Conservation (phyloP, 2,113 vertebrate genomes). For the Paramisgurnus dabryanus region DNA sequence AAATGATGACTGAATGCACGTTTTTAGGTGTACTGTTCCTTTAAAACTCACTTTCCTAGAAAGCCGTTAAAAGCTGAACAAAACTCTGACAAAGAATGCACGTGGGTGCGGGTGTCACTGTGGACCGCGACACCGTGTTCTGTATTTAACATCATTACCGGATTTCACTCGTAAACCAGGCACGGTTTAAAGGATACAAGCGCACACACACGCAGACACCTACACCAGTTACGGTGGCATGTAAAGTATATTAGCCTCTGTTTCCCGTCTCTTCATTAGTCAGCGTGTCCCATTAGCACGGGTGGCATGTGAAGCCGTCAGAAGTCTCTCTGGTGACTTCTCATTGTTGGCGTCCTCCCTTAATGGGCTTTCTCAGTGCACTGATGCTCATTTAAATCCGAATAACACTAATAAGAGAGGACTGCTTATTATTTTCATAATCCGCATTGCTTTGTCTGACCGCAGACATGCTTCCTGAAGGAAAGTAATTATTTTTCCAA, state of each 20-base stretch:
- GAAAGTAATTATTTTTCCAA: slow-evolving; percentile 74
- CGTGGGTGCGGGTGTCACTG: slow-evolving; percentile 4
- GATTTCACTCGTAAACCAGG: slow-evolving; percentile 23
- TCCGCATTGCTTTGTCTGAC: slow-evolving; percentile 68
- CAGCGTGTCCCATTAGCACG: slow-evolving; percentile 29
- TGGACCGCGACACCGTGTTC: slow-evolving; percentile 1
- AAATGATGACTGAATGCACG: not conserved
- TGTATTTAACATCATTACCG: slow-evolving; percentile 29
- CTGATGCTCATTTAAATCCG: slow-evolving; percentile 66
- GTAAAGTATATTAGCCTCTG: slow-evolving; percentile 42
- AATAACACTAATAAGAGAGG: slow-evolving; percentile 69
- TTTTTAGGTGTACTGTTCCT: not conserved
- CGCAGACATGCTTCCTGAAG: slow-evolving; percentile 70
- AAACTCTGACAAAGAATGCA: slow-evolving; percentile 26
- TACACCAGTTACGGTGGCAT: slow-evolving; percentile 8
- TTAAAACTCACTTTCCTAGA: slow-evolving; percentile 68
- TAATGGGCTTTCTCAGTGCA: slow-evolving; percentile 55
- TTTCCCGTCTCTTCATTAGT: slow-evolving; percentile 45
- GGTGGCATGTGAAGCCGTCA: slow-evolving; percentile 42
- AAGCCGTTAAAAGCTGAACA: slow-evolving; percentile 65
- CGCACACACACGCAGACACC: slow-evolving; percentile 14
- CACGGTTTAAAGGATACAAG: not conserved
- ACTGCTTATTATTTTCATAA: slow-evolving; percentile 71
- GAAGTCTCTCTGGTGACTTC: slow-evolving; percentile 49
- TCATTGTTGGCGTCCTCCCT: slow-evolving; percentile 39